Percentiles rank a stretch among this genome's conserved stretches.
Conservation (phyloP, 2,797 vertebrate species). For the Malacoraja senta region DNA sequence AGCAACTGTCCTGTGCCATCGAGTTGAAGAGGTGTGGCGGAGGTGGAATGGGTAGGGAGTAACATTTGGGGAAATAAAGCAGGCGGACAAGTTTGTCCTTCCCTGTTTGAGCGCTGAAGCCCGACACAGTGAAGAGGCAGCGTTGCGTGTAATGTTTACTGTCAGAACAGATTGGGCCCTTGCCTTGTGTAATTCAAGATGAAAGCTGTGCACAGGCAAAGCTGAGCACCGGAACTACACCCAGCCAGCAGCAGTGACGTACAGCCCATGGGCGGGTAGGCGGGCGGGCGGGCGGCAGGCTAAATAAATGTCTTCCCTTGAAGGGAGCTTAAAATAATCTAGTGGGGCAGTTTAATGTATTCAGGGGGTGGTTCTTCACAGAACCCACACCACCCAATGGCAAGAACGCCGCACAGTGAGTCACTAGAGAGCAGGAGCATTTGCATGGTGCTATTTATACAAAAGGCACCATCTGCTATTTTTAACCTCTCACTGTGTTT, state of each 20-base stretch:
- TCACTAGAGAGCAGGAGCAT: not conserved
- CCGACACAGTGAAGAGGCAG: not conserved
- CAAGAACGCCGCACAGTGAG: not conserved
- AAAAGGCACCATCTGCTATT: constrained; percentile 28
- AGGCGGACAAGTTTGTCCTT: not conserved
- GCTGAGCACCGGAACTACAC: not conserved
- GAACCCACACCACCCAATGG: not conserved
- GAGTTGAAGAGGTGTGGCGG: too few relatives aligned
- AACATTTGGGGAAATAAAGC: not conserved
- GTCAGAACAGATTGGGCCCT: not conserved
- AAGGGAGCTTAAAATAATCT: constrained; percentile 42
- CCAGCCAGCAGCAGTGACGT: not conserved
- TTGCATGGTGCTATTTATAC: constrained; percentile 34
- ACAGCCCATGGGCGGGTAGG: not conserved
- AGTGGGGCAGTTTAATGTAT: constrained; percentile 37
- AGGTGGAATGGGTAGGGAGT: too few relatives aligned
- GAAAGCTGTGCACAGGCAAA: not conserved
- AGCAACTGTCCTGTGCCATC: too few relatives aligned
- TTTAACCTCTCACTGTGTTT: constrained; percentile 20
- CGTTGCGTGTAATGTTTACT: not conserved
- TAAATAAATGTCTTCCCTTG: constrained; percentile 12
- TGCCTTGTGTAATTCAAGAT: not conserved
- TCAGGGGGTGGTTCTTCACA: not conserved
- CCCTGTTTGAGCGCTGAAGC: not conserved
- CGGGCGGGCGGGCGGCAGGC: not conserved